Evolutionary conservation across 53 echinoderm and acorn worm genomes (phyloP), one percentile per base, ranked within the genome.

Genomic region (Patiria pectinifera): DNA sequence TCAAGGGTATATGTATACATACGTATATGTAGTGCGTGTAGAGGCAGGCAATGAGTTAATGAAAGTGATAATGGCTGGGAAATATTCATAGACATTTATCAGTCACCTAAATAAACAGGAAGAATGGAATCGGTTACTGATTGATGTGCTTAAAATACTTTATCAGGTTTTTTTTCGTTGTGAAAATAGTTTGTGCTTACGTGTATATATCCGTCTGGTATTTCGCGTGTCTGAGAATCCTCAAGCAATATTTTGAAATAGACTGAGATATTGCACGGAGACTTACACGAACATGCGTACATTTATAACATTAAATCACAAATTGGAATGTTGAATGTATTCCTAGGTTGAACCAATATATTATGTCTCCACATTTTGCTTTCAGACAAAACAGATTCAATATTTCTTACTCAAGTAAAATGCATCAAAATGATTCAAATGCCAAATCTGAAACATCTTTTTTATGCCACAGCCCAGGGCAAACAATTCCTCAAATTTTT

Each of bases 401-500:
- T 6, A 6, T 53, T 53, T 53, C 8, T 53, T 15, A 69, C 15
- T 69, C 7, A 69, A 18, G 14, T 3, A 69, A 15, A 69, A 18
- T 15, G 21, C 69, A 69, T 69, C 15, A 74, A 74, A 74, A 10
- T 23, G 15, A 24, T 74, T 74, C 24, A 74, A 74, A 23, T 66
- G 19, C 19, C 4, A 66, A 66, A 13, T 16, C 15, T 18, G 19
- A 66, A 14, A 66, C 23, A 83, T 83, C 62, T 59, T 61, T 8
- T 15, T 8, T 21, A 22, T 59, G 62, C 8, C 44, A 62, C 72
- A 22, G 86, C 86, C 86, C 21, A 47, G 8, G 85, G 85, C 44
- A 21, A 69, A 45, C 86, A 86, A 86, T 86, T 86, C 86, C 75
- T 72, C 16, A 74, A 10, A 86, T 86, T 74, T 21, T 86, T 53